A percentile compares a stretch with the other conserved stretches of the same genome.
Evolutionary conservation across 1,140 invertebrate genomes (phyloP).

Genomic region (Trichoplusia ni): DNA sequence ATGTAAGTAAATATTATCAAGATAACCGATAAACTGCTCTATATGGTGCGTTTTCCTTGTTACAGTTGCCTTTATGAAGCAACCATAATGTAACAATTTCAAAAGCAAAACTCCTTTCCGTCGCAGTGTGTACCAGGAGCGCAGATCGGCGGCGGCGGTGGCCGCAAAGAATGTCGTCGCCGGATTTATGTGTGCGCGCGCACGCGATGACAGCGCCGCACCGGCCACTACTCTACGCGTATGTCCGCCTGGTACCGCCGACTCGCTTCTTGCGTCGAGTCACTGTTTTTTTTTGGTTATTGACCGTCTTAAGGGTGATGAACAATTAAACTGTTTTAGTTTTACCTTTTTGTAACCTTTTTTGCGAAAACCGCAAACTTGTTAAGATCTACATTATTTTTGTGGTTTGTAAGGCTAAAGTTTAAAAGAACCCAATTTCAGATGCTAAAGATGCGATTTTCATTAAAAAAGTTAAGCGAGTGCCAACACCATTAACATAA

Average conservation of each 20-base stretch:
- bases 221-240: constrained; percentile 63
- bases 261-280: background rate
- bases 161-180: constrained; percentile 68
- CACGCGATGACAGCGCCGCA: constrained; percentile 54
- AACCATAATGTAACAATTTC: constrained; percentile 34
- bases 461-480: too few relatives aligned
- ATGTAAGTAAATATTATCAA: constrained; percentile 9
- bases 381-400: too few relatives aligned
- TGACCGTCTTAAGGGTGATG: constrained; percentile 19
- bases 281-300: constrained; percentile 37
- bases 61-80: constrained; percentile 26
- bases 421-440: too few relatives aligned
- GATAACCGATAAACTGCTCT: constrained; percentile 14
- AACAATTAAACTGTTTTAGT: background rate
- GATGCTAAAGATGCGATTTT: too few relatives aligned
- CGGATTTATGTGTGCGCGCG: constrained; percentile 64
- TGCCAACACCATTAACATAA: too few relatives aligned
- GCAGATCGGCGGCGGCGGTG: constrained; percentile 53
- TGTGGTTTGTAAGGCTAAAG: too few relatives aligned
- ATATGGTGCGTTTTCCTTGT: constrained; percentile 19
- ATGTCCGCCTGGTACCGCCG: constrained; percentile 50
- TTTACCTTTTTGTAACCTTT: constrained; percentile 18
- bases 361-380: too few relatives aligned
- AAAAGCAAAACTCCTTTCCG: constrained; percentile 46
- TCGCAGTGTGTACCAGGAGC: constrained; percentile 48